phyloP scores from a whole-genome alignment of 64 coral and sea anemone species.

The Dendronephthya gigantea region DNA sequence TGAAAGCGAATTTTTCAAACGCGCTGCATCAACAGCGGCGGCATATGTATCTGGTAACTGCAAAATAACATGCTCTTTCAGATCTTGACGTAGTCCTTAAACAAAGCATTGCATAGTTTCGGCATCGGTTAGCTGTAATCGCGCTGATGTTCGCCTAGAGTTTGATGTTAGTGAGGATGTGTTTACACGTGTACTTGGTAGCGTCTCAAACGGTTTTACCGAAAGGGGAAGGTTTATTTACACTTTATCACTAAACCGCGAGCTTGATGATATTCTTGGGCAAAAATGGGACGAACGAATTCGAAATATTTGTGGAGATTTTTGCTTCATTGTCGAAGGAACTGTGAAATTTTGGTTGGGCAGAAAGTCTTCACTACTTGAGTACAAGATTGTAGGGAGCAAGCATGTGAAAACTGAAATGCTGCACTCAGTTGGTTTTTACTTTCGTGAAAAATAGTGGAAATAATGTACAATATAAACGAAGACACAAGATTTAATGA shows the following conservation, averaged over 20 bases:
- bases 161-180: too few relatives aligned
- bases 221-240: neutral
- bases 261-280: slow-evolving; percentile 16
- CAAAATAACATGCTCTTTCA: too few relatives aligned
- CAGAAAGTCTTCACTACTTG: neutral
- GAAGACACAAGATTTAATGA: too few relatives aligned
- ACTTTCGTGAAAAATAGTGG: neutral
- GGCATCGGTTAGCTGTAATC: too few relatives aligned
- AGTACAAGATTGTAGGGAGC: slow-evolving; percentile 17
- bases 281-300: slow-evolving; percentile 19
- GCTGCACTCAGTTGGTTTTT: neutral
- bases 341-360: too few relatives aligned
- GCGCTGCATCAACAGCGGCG: too few relatives aligned
- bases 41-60: too few relatives aligned
- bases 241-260: neutral
- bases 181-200: neutral
- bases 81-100: too few relatives aligned
- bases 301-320: slow-evolving; percentile 23
- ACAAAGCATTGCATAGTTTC: too few relatives aligned
- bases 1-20: too few relatives aligned
- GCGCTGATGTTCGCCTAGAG: too few relatives aligned
- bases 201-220: neutral
- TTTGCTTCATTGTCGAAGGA: neutral
- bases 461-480: neutral
- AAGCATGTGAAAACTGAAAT: too few relatives aligned